Evolutionary conservation across 2,888 invertebrate genomes (phyloP).

Genomic region (Hirtodrosophila alboralis): DNA sequence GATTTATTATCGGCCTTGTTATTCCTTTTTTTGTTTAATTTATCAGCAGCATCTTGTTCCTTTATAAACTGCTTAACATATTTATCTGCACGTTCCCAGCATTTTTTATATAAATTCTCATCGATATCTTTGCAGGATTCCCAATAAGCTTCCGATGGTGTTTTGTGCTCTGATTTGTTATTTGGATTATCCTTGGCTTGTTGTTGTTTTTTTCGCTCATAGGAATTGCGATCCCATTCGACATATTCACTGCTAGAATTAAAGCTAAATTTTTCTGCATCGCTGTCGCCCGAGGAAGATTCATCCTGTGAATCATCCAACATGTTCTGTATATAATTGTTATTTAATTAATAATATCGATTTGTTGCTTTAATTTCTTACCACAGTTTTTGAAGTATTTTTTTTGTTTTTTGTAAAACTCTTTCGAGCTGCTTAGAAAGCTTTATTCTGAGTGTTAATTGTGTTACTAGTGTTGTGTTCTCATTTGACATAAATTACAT

Average conservation of each 20-base stretch:
- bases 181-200: too few species aligned
- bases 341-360: not conserved
- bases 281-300: not conserved
- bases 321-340: conserved; percentile 5
- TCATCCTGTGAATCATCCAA: not conserved
- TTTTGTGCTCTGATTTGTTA: not conserved
- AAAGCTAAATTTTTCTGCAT: not conserved
- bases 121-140: not conserved
- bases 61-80: conserved; percentile 16
- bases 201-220: not conserved
- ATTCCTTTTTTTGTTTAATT: not conserved
- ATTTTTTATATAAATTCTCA: conserved; percentile 3
- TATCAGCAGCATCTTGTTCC: conserved; percentile 15
- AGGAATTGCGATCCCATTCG: not conserved
- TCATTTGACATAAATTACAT: conserved; percentile 54
- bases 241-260: not conserved
- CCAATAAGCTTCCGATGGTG: not conserved
- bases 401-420: conserved; percentile 3
- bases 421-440: not conserved
- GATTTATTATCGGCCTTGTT: too few species aligned
- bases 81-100: conserved; percentile 16
- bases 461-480: conserved; percentile 7
- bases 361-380: not conserved
- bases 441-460: conserved; percentile 12
- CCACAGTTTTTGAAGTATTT: not conserved